Evolutionary conservation across 2,113 vertebrate genomes (phyloP), one percentile per base, ranked within the genome.

Genomic region (Upupa epops): DNA sequence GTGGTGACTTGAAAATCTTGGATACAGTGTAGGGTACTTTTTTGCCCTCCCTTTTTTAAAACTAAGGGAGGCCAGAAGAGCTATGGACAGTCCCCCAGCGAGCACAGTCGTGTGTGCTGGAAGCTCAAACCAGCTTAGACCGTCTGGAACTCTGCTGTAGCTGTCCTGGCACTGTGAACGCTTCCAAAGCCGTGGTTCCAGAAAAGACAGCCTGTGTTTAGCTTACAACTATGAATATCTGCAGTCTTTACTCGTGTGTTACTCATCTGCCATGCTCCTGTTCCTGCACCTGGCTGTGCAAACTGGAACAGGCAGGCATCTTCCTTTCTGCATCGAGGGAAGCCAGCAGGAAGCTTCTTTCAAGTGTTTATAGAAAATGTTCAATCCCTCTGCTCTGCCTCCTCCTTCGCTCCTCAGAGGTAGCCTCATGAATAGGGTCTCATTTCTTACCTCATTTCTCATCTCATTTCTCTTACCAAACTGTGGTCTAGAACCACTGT

Each of bases 201-300:
- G 90, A 94, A 96, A 93, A 92, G 85, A 84, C 58, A 81, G 68
- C 31, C 89, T 88, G 83, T 93, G 93, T 94, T 93, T 91, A 85
- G 60, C 75, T 95, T 92, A 70, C 17, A 81, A 45, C 49, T 64
- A 94, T 95, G 95, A 96, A 95, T 95, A 96, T 96, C 84, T 83
- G 96, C 93, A 96, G 72, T 90, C 59, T 90, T 88, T 79, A 51
- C 59, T 21, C 1, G 1, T 63, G 82, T 89, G 93, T 87, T 89
- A 83, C 70, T 92, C 93, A 76, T 82, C 92, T 94, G 70, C 81
- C 63, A 7, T 60, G 70, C 76, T 83, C 58, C 94, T 92, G 26
- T 77, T 60, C 56, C 89, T 84, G 63, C 71, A 74, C 68, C 58
- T 63, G 64, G 42, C 90, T 88, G 59, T 55, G 55, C 78, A 88